Evolutionary conservation across 2,888 invertebrate genomes (phyloP), one percentile per base, ranked within the genome.

Genomic region (Macaria notata): DNA sequence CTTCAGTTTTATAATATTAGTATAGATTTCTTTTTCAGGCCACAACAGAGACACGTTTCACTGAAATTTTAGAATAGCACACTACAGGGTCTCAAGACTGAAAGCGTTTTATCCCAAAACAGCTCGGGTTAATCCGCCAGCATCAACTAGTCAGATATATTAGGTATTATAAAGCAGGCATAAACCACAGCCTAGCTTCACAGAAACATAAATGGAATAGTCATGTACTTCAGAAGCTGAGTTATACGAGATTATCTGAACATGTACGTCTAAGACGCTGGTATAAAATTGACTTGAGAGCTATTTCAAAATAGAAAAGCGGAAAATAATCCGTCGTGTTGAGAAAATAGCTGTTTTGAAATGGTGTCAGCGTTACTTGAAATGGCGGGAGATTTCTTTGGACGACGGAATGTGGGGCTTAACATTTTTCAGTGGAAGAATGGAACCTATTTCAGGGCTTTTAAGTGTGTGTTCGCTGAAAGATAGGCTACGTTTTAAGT

Each of bases 191-290:
- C 30, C 43, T 61, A 70, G 73, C 76, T 75, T 73, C 74, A 72
- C 67, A 73, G 72, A 76, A 77, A 79, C 81, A 81, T 81, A 84
- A 88, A 88, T 88, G 88, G 86, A 84, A 86, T 86, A 81, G 84
- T 83, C 85, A 75, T 88, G 86, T 87, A 80, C 76, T 79, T 79
- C 68, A 72, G 65, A 68, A 75, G 75, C 68, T 72, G 73, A 77
- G 80, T 79, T 78, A 79, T 83, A 77, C 75, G 74, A 77, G 78
- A 83, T 81, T 78, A 82, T 81, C 77, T 75, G 62, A 63, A 71
- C 71, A 64, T 67, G 71, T 72, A 72, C 65, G 62, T 67, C 71
- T 73, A 73, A 75, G 69, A 70, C 70, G 75, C 62, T 66, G 66
- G 59, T 71, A 72, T 72, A 69, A 71, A 70, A 68, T 67, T 68